Conservation (phyloP, 2,888 invertebrate genomes). For the Lumbricus terrestris region DNA sequence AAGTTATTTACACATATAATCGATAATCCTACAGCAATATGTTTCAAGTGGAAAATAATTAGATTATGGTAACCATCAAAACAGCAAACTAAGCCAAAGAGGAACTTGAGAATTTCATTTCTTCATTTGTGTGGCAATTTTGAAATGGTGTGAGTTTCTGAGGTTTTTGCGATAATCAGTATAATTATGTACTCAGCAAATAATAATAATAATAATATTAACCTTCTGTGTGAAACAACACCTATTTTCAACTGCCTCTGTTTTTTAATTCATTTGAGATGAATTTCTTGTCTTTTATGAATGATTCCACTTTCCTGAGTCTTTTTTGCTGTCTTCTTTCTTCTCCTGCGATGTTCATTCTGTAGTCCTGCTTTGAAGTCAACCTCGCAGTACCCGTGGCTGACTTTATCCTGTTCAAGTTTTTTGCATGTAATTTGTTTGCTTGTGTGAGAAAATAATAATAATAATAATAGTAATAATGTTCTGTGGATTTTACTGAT, state of each 20-base stretch:
- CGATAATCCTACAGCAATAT: too few relatives aligned
- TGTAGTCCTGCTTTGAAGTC: not conserved
- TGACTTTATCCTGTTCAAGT: not conserved
- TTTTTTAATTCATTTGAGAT: not conserved
- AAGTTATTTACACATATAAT: too few relatives aligned
- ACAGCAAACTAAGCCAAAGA: too few relatives aligned
- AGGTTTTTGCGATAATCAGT: not conserved
- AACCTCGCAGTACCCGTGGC: not conserved
- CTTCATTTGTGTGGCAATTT: not conserved
- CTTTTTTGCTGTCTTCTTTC: not conserved
- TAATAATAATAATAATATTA: not conserved
- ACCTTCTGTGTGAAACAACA: not conserved
- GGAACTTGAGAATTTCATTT: not conserved
- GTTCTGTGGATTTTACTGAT: not conserved
- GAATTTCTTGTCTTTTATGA: not conserved
- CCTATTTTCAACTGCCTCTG: not conserved
- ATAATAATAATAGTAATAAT: not conserved
- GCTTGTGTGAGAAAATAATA: slow-evolving; percentile 11
- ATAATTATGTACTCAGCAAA: too few relatives aligned
- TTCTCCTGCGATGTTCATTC: not conserved
- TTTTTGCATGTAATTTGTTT: slow-evolving; percentile 11
- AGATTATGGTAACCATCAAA: too few relatives aligned
- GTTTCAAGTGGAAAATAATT: not conserved
- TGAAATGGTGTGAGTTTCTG: not conserved
- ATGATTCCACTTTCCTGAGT: not conserved